Conservation (phyloP, 2,113 vertebrate genomes). For the Eonycteris spelaea region DNA sequence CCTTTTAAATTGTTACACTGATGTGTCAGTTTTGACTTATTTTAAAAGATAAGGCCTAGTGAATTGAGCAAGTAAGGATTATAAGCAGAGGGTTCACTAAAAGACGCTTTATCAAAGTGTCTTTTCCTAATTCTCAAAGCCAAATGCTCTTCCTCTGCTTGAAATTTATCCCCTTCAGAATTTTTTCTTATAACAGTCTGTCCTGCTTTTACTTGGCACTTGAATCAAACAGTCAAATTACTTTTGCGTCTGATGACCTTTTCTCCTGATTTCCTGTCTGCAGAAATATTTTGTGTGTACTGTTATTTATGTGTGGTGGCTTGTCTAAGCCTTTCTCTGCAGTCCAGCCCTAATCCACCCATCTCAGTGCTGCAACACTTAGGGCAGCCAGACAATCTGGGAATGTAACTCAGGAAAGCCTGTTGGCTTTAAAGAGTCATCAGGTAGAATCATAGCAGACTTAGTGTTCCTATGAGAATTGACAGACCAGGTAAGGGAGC, state of each 20-base stretch:
- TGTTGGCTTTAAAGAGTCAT: neutral
- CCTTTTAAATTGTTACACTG: conserved; percentile 14
- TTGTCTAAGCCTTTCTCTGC: neutral
- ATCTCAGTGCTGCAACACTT: conserved; percentile 1
- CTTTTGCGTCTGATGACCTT: conserved; percentile 27
- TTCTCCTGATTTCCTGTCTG: conserved; percentile 29
- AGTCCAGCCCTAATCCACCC: conserved; percentile 3
- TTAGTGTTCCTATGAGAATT: conserved; percentile 1
- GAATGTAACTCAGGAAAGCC: neutral
- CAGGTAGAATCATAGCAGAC: neutral
- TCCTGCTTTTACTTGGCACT: neutral
- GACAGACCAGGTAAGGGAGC: neutral
- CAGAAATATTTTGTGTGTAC: neutral
- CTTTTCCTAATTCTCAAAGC: conserved; percentile 29
- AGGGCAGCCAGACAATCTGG: conserved; percentile 23
- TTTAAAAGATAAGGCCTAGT: neutral
- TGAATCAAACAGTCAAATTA: neutral
- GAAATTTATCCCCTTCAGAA: neutral
- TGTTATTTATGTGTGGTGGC: neutral
- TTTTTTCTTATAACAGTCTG: neutral
- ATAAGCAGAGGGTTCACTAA: neutral
- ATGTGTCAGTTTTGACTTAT: conserved; percentile 21
- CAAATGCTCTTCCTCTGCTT: neutral
- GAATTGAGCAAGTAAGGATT: conserved; percentile 35
- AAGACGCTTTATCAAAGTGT: neutral